Evolutionary conservation across 2,113 vertebrate species (phyloP).

Genomic region (Apteryx mantelli): DNA sequence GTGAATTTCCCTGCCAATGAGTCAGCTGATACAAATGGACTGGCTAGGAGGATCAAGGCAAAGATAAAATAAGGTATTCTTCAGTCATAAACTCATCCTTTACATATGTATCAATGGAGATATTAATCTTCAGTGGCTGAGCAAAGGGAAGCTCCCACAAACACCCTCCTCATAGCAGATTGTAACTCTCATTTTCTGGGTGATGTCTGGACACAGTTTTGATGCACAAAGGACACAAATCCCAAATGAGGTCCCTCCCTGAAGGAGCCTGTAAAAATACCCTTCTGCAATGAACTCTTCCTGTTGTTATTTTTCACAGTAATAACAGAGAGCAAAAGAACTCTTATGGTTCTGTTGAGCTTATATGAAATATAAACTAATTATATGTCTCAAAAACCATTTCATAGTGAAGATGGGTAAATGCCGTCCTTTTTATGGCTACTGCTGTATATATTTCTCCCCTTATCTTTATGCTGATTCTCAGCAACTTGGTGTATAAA

Average conservation of each 20-base stretch:
- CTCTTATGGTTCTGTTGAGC: background rate
- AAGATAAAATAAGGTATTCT: background rate
- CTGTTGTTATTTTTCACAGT: background rate
- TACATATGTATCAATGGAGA: background rate
- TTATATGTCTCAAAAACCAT: background rate
- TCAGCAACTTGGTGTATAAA: background rate
- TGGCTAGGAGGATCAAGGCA: background rate
- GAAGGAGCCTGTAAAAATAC: background rate
- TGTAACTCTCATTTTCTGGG: background rate
- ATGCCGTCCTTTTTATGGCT: background rate
- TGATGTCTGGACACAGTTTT: background rate
- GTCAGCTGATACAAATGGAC: background rate
- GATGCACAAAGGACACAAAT: background rate
- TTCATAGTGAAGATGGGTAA: background rate
- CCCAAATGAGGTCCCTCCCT: background rate
- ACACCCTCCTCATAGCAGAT: background rate
- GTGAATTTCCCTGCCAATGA: background rate
- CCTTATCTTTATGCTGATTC: conserved; percentile 11
- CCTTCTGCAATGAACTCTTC: background rate
- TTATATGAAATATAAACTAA: background rate
- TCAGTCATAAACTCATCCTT: background rate
- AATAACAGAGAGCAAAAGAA: background rate
- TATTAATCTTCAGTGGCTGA: background rate
- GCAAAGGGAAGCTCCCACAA: background rate
- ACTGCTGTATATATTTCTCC: background rate